Conservation (phyloP, 2,113 vertebrate genomes). For the Paratilapia polleni region DNA sequence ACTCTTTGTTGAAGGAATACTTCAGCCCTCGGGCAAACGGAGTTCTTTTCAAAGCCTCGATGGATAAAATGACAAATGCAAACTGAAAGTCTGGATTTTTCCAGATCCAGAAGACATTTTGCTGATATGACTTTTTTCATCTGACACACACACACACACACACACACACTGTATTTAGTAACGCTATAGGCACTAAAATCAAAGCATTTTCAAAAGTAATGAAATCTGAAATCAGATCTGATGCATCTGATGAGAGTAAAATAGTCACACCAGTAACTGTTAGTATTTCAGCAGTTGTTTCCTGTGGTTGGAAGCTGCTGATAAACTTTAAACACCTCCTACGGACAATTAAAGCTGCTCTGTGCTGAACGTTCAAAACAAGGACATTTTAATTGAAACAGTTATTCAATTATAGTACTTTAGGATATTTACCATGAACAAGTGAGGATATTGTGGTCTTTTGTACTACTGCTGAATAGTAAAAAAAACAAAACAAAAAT, state of each 20-base stretch:
- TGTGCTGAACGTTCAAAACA: background rate
- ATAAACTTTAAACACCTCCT: background rate
- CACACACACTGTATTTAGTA: background rate
- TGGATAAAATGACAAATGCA: background rate
- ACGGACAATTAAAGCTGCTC: background rate
- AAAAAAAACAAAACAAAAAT: too few relatives aligned
- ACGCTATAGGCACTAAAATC: background rate
- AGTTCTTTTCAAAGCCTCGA: background rate
- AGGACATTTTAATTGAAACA: background rate
- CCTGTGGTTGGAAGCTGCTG: background rate
- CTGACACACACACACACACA: background rate
- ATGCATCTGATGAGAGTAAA: background rate
- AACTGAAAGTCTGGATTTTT: background rate
- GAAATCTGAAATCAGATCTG: background rate
- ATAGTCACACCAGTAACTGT: background rate
- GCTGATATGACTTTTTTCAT: background rate
- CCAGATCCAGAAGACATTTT: background rate
- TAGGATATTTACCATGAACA: background rate
- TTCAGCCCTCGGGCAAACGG: background rate
- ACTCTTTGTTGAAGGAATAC: background rate
- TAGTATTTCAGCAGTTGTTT: background rate
- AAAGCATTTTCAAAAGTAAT: background rate
- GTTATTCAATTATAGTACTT: background rate
- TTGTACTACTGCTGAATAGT: background rate
- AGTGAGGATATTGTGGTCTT: background rate